phyloP scores from a whole-genome alignment of 30 jellyfish, hydroid and myxozoan genomes.

The Aurelia aurita region DNA sequence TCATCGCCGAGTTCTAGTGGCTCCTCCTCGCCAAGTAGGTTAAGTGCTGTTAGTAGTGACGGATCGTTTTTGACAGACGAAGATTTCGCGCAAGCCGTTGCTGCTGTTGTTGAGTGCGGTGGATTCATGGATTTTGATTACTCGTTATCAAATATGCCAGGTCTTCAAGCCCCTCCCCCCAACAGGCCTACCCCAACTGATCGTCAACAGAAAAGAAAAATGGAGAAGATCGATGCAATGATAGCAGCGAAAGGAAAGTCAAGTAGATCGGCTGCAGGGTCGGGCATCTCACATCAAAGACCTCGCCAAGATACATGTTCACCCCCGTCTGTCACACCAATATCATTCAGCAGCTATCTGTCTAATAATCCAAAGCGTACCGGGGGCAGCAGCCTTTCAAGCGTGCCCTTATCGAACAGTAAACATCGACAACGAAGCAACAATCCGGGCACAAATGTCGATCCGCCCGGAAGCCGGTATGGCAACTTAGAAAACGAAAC shows the following conservation, averaged over 20 bases:
- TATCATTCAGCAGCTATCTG: constrained; percentile 92
- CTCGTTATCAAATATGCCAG: constrained; percentile 91
- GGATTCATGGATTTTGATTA: constrained; percentile 98
- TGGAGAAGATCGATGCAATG: constrained; percentile 97
- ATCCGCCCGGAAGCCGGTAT: constrained; percentile 55
- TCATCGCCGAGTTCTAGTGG: constrained; percentile 99
- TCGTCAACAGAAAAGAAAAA: constrained; percentile 61
- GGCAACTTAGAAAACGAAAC: constrained; percentile 79
- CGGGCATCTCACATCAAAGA: constrained; percentile 56
- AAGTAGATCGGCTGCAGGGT: constrained; percentile 63
- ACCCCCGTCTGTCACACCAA: constrained; percentile 82
- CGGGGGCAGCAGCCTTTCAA: constrained; percentile 83
- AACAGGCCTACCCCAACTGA: constrained; percentile 62
- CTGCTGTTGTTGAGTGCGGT: constrained; percentile 99
- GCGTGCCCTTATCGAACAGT: constrained; percentile 54
- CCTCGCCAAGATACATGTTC: constrained; percentile 78
- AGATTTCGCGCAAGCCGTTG: constrained; percentile 99
- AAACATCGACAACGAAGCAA: constrained; percentile 70
- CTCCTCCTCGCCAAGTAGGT: constrained; percentile 97
- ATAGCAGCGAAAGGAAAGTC: constrained; percentile 83
- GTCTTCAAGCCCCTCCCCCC: constrained; percentile 79
- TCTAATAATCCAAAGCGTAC: constrained; percentile 74
- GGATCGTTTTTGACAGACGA: constrained; percentile 98
- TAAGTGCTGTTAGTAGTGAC: constrained; percentile 95
- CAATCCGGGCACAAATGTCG: constrained; percentile 42